Percentiles rank a stretch among this genome's conserved stretches.
These are phyloP conservation scores for Drosophila lacteicornis DNA, from an alignment of 1,140 invertebrate genomes.

Conservation along the genomic window DNA sequence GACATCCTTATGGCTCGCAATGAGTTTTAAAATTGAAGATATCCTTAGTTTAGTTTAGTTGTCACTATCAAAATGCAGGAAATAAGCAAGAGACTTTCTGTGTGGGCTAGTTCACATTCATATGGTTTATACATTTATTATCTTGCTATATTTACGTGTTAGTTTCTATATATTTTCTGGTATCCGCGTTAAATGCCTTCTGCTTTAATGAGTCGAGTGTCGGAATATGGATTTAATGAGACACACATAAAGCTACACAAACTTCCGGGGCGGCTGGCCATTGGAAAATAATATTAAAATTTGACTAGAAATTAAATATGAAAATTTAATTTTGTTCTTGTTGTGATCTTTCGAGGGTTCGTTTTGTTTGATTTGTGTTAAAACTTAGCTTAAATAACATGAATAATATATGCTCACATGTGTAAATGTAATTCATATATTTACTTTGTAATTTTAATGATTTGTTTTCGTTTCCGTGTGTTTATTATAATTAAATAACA, in stretches of 20 bases:
- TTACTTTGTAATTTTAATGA: conserved; percentile 53
- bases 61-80: conserved; percentile 20
- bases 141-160: conserved; percentile 30
- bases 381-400: conserved; percentile 59
- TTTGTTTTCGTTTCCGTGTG: conserved; percentile 29
- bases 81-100: conserved; percentile 25
- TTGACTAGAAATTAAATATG: conserved; percentile 79
- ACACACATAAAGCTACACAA: conserved; percentile 21
- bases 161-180: conserved; percentile 32
- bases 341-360: conserved; percentile 29
- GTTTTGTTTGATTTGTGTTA: conserved; percentile 32
- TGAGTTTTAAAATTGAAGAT: conserved; percentile 7
- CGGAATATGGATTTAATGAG: conserved; percentile 9
- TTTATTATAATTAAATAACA: conserved; percentile 80
- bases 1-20: not conserved
- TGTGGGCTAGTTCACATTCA: conserved; percentile 31
- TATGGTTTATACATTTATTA: conserved; percentile 43
- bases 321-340: conserved; percentile 50
- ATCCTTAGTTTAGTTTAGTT: conserved; percentile 19
- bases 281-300: conserved; percentile 59
- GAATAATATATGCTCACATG: conserved; percentile 30
- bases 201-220: conserved; percentile 18
- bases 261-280: conserved; percentile 15
- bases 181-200: conserved; percentile 59
- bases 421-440: conserved; percentile 33